These are phyloP conservation scores for Marasmarcha lunaedactyla DNA, from an alignment of 2,888 invertebrate genomes.

Conservation along the genomic window DNA sequence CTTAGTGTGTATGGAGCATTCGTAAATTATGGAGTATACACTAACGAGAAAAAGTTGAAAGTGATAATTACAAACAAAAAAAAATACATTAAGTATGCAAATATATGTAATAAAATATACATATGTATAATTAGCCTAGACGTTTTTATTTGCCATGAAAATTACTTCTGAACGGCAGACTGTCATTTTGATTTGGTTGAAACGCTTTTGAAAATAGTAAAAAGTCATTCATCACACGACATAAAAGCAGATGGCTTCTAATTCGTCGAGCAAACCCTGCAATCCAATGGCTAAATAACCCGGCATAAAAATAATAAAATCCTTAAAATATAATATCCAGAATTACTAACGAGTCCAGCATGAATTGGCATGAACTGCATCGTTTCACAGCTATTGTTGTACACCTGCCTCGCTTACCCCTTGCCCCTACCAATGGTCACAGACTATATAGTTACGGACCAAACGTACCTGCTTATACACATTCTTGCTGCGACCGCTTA, in stretches of 20 bases:
- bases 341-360: slow-evolving; percentile 14
- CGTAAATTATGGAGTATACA: not conserved
- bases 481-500: too few species aligned
- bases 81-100: not conserved
- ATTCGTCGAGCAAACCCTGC: not conserved
- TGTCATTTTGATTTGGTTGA: too few species aligned
- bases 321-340: not conserved
- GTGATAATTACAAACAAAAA: too few species aligned
- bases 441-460: too few species aligned
- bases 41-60: not conserved
- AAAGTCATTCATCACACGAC: too few species aligned
- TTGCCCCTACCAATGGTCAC: not conserved
- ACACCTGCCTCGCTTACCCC: slow-evolving; percentile 56
- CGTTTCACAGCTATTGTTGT: slow-evolving; percentile 17
- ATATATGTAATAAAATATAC: not conserved
- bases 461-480: too few species aligned
- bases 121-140: not conserved
- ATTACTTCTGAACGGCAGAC: too few species aligned
- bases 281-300: not conserved
- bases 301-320: not conserved
- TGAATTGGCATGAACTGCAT: slow-evolving; percentile 25
- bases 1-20: not conserved
- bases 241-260: too few species aligned
- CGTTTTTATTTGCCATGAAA: too few species aligned
- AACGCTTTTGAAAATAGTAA: too few species aligned